These are phyloP conservation scores for Uromys caudimaculatus DNA, from an alignment of 2,797 vertebrate genomes.

Conservation along the genomic window DNA sequence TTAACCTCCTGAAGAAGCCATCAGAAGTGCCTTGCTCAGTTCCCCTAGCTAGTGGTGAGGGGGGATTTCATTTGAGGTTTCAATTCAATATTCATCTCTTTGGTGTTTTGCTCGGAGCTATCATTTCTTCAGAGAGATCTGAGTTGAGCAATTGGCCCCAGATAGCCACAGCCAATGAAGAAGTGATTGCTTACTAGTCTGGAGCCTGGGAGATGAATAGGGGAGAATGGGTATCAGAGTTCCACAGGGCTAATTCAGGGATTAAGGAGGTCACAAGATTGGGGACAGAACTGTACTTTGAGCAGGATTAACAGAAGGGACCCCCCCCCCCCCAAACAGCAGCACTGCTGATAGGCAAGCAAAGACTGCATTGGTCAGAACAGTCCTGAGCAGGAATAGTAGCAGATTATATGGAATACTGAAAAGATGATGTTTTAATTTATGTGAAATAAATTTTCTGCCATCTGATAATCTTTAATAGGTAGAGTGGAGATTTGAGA, in stretches of 20 bases:
- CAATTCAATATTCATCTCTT: neutral
- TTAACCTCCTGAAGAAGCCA: neutral
- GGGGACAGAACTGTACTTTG: neutral
- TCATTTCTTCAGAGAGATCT: neutral
- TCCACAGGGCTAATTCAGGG: neutral
- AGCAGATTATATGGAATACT: rapidly evolving
- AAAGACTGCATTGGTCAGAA: rapidly evolving
- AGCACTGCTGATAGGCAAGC: neutral
- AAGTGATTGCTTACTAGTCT: neutral
- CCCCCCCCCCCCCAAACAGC: too few species aligned
- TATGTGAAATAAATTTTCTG: too few species aligned
- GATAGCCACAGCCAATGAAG: neutral
- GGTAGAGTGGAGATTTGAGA: too few species aligned
- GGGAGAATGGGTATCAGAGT: neutral
- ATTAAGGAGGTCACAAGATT: neutral
- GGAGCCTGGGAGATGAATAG: neutral
- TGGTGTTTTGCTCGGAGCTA: neutral
- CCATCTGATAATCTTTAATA: too few species aligned
- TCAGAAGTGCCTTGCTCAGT: neutral
- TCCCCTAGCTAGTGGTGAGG: neutral
- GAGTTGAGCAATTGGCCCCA: neutral
- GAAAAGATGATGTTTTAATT: neutral
- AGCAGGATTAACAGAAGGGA: neutral
- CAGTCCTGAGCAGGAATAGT: rapidly evolving
- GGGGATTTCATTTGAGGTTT: neutral